Evolutionary conservation across 2,113 vertebrate species (phyloP), one percentile per base, ranked within the genome.

Genomic region (Delphinus delphis): DNA sequence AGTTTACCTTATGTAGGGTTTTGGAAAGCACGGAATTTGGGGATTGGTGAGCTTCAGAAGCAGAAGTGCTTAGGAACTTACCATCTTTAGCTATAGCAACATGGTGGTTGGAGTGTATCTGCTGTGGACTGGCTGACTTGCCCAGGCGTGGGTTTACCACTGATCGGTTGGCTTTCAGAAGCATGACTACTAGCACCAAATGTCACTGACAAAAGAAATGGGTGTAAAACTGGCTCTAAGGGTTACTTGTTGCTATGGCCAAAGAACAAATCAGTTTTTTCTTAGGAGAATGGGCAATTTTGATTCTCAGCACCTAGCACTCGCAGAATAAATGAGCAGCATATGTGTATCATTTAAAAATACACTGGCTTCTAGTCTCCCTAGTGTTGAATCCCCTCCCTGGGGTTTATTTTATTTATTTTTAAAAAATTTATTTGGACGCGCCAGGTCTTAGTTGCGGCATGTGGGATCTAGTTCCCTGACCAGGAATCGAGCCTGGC

Each of bases 81-180:
- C 67, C 6, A 79, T 67, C 9, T 86, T 93, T 65, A 86, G 33
- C 31, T 33, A 18, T 38, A 31, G 83, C 71, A 90, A 71, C 4
- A 14, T 85, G 55, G 44, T 86, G 63, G 67, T 38, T 95, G 50
- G 58, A 65, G 20, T 87, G 50, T 84, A 26, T 76, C 36, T 94
- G 50, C n/a, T 90, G 6, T 50, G 68, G 63, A 77, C 36, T 88
- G 70, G 21, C 20, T 94, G 60, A 65, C 38, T 68, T 63, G 65
- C 36, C 25, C 65, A 76, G 53, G 17, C 33, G 65, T 53, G 11
- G 12, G 14, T 9, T 50, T 89, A 33, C 53, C 23, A 50, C 50
- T 74, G 73, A 81, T 50, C 70, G 50, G 4, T 73, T 94, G 88
- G 15, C 18, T 96, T 94, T 96, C 41, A 87, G 60, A 80, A 96